Evolutionary conservation across 2,797 vertebrate species (phyloP), one percentile per base, ranked within the genome.

Genomic region (Heterohyrax brucei): DNA sequence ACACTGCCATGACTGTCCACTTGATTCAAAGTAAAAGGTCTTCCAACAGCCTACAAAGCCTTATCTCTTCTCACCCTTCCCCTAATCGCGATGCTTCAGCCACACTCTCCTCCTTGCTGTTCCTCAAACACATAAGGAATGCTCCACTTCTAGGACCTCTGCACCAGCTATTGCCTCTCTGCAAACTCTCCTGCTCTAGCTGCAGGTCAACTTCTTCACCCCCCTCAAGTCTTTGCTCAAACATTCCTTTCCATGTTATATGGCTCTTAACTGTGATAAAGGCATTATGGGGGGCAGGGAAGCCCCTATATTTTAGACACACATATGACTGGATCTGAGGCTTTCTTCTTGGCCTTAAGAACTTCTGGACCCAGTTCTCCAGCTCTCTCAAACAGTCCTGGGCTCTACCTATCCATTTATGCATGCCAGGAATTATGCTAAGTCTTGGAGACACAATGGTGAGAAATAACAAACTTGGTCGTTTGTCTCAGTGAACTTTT

Each of bases 211-310:
- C 70, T 30, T 66, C 70, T 48, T 78, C 10, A 24, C 10, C n/a
- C 91, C 14, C 78, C 91, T 81, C 61, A 46, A 84, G 19, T 81
- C 39, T 53, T 46, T 48, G 48, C n/a, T 77, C 79, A 85, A 89
- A 88, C 72, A 48, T n/a, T 33, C 88, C 62, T 80, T 80, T 86
- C 79, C 62, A 18, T 16, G n/a, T 86, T 88, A 77, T 39, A 66
- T 70, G 48, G n/a, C 73, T 80, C 53, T 78, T 78, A 77, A 13
- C 24, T 87, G 62, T 89, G 80, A 94, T 53, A 70, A 76, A 28
- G 8, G 13, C 48, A 73, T n/a, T 83, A 72, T 21, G 39, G 39
- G 39, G 39, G 39, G 39, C 39, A 39, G 39, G 39, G 39, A 39
- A 39, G 26, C 19, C n/a, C 30, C 2, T 73, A 64, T 61, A 30